A percentile compares a stretch with the other conserved stretches of the same genome.
Conservation (phyloP, 23 tunicate genomes). For the Diplosoma virens region DNA sequence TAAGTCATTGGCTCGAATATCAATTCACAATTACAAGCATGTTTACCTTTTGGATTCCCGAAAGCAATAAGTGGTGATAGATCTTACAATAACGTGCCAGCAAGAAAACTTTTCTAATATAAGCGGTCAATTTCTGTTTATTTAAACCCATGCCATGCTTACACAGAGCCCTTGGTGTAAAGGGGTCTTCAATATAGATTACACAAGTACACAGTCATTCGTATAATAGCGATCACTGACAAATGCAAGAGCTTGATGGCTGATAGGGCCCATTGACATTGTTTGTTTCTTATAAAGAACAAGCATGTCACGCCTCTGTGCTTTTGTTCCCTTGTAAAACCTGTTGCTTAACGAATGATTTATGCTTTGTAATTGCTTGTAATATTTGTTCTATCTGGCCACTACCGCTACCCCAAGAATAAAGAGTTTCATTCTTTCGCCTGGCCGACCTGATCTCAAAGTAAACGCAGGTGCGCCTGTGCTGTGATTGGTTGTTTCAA, state of each 20-base stretch:
- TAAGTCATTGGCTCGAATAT: no score
- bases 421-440: no score
- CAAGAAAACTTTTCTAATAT: neutral
- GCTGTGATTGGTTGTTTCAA: no score
- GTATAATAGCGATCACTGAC: neutral
- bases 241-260: no score
- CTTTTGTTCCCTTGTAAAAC: neutral
- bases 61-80: neutral
- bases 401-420: neutral
- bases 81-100: slow-evolving; percentile 13
- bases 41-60: neutral
- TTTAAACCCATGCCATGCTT: neutral
- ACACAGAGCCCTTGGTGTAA: neutral
- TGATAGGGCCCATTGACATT: no score
- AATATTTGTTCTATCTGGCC: neutral
- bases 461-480: no score
- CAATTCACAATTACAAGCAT: no score
- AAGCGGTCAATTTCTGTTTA: slow-evolving; percentile 11
- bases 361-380: slow-evolving; percentile 7
- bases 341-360: slow-evolving; percentile 1
- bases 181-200: neutral
- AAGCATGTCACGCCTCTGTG: neutral
- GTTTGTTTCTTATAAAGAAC: neutral
- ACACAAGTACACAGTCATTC: slow-evolving; percentile 2
- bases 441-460: no score